These are phyloP conservation scores for Tetranychus urticae DNA, from an alignment of 1,140 invertebrate genomes.

Conservation along the genomic window DNA sequence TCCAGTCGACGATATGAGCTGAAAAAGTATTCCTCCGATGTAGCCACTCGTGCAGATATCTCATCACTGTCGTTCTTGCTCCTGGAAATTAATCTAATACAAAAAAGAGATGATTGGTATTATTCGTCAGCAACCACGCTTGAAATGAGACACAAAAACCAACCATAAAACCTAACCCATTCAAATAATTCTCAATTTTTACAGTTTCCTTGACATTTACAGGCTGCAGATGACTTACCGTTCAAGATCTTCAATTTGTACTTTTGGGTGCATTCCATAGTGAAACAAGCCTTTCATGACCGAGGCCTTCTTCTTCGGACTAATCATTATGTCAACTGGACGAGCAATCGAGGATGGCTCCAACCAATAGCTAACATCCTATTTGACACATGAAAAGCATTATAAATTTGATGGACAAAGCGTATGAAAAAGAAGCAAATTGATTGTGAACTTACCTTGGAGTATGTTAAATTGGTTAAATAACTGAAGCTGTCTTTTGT, in stretches of 20 bases:
- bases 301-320: constrained; percentile 33
- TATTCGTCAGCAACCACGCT: not conserved
- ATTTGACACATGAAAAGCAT: not conserved
- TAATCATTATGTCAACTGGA: constrained; percentile 40
- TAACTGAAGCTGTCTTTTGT: not conserved
- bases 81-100: not conserved
- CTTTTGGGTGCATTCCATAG: not conserved
- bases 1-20: not conserved
- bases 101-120: not conserved
- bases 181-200: not conserved
- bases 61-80: not conserved
- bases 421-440: not conserved
- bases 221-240: not conserved
- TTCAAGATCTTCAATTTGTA: not conserved
- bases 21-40: constrained; percentile 16
- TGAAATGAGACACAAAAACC: not conserved
- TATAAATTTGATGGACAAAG: not conserved
- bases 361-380: constrained; percentile 19
- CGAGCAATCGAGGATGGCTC: constrained; percentile 25
- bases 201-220: too few relatives aligned
- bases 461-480: not conserved
- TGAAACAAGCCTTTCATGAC: not conserved
- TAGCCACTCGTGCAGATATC: not conserved
- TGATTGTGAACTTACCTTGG: not conserved
- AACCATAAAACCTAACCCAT: not conserved